phyloP scores from a whole-genome alignment of 2,113 vertebrate genomes.

The Patagioenas fasciata region DNA sequence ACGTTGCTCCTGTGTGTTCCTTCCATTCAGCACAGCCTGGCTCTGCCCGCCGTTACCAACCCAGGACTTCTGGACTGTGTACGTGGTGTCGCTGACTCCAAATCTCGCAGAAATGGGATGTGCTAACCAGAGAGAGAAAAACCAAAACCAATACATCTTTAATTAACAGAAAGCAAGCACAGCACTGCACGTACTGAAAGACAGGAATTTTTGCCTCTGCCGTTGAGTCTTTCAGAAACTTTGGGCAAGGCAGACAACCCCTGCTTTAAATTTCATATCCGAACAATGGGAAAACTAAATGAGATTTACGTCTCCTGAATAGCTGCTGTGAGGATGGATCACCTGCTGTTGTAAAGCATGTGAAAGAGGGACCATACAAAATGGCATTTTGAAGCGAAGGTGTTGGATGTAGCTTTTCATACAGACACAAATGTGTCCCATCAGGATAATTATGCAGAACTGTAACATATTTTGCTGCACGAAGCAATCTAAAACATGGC shows the following conservation, averaged over 20 bases:
- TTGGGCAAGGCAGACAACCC: not conserved
- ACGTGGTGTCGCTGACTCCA: not conserved
- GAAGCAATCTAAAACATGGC: not conserved
- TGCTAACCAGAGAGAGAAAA: not conserved
- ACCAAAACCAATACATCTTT: not conserved
- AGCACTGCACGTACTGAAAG: not conserved
- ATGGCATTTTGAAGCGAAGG: not conserved
- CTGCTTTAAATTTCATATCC: not conserved
- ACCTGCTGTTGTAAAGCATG: not conserved
- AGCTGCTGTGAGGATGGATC: not conserved
- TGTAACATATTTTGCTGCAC: not conserved
- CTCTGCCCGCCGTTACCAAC: not conserved
- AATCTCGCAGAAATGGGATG: not conserved
- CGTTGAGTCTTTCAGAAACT: not conserved
- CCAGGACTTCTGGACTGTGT: rapidly evolving
- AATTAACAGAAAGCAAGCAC: not conserved
- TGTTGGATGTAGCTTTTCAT: not conserved
- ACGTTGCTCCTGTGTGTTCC: not conserved
- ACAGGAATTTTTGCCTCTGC: not conserved
- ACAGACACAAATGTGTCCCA: not conserved
- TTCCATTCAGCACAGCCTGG: not conserved
- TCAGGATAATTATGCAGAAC: not conserved
- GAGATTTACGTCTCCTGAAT: not conserved
- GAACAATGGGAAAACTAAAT: not conserved
- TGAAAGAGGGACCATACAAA: not conserved